Evolutionary conservation across 2,888 invertebrate genomes (phyloP).

Genomic region (Protula sp.): DNA sequence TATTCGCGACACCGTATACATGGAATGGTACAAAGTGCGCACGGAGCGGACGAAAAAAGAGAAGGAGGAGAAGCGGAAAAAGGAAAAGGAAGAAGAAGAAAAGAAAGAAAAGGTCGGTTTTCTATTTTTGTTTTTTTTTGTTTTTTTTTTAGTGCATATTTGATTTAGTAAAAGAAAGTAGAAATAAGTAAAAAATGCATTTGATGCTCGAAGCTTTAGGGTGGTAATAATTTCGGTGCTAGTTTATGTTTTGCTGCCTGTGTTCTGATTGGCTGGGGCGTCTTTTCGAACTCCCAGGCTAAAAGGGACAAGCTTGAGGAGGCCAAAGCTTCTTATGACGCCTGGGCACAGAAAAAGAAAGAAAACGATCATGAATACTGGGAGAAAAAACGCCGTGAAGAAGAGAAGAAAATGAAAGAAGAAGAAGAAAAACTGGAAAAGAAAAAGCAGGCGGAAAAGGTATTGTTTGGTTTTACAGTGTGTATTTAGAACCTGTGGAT

Average conservation of each 20-base stretch:
- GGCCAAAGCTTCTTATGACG: constrained; percentile 28
- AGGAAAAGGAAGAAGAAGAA: constrained; percentile 32
- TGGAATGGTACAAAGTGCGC: constrained; percentile 36
- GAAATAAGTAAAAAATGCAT: no score
- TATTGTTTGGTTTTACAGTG: no score
- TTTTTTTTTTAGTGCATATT: no score
- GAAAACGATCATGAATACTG: not conserved
- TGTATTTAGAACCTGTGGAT: no score
- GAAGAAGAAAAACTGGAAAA: constrained; percentile 1
- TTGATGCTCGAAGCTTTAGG: no score
- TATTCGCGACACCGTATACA: constrained; percentile 33
- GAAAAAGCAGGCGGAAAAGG: constrained; percentile 1
- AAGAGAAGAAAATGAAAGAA: constrained; percentile 1
- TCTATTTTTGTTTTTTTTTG: no score
- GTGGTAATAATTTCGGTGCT: no score
- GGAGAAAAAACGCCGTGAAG: not conserved
- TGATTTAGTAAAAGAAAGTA: no score
- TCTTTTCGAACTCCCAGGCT: no score
- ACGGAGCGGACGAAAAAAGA: constrained; percentile 26
- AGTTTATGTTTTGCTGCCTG: no score
- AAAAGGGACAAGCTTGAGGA: constrained; percentile 30
- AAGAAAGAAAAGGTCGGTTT: constrained; percentile 42
- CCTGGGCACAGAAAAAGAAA: constrained; percentile 6
- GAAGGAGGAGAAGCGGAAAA: constrained; percentile 31
- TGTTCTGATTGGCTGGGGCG: no score